These are phyloP conservation scores for Rhinoderma darwinii DNA, from an alignment of 2,113 vertebrate genomes.

Conservation along the genomic window DNA sequence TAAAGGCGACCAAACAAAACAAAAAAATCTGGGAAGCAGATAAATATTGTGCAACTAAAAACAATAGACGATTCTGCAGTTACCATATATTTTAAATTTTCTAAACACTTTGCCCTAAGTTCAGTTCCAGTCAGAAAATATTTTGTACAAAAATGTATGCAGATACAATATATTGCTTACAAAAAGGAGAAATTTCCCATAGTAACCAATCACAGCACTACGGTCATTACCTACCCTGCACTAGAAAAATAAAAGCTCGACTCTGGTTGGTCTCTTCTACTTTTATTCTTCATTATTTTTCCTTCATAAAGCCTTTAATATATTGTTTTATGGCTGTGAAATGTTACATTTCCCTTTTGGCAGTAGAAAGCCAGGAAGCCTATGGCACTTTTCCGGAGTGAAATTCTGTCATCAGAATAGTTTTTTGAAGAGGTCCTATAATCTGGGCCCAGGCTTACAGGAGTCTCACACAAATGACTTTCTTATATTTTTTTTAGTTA, in stretches of 20 bases:
- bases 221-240: no score
- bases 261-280: not conserved
- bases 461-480: not conserved
- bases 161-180: not conserved
- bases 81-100: not conserved
- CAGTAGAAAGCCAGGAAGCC: not conserved
- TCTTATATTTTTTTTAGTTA: not conserved
- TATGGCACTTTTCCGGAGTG: not conserved
- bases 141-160: not conserved
- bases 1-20: not conserved
- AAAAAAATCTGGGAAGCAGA: not conserved
- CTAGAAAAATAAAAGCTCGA: no score
- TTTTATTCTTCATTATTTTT: not conserved
- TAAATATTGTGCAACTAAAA: not conserved
- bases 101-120: not conserved
- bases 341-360: not conserved
- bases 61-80: not conserved
- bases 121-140: not conserved
- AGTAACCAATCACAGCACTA: no score
- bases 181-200: not conserved
- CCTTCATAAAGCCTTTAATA: not conserved
- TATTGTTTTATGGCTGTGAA: not conserved
- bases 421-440: not conserved
- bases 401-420: not conserved
- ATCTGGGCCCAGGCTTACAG: not conserved